Conservation (phyloP, 2,797 vertebrate species). For the Octomys mimax region DNA sequence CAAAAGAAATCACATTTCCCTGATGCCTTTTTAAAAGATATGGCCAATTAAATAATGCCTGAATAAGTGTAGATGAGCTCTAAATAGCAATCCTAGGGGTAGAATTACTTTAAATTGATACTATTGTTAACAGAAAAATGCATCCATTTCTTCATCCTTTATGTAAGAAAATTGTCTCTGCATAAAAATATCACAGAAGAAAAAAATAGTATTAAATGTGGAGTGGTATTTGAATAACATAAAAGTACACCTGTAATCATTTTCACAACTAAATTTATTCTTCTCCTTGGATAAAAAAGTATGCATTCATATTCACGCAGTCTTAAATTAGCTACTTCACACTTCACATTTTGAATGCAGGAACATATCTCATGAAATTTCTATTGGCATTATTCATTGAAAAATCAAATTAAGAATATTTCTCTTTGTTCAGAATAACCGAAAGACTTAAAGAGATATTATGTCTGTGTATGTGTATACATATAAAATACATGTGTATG, state of each 20-base stretch:
- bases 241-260: conserved; percentile 63
- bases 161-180: conserved; percentile 65
- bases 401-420: conserved; percentile 69
- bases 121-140: conserved; percentile 58
- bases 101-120: conserved; percentile 66
- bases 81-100: not conserved
- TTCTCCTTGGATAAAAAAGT: conserved; percentile 70
- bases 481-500: not conserved
- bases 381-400: conserved; percentile 70
- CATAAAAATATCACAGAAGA: conserved; percentile 60
- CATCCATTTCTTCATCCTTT: conserved; percentile 50
- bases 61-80: conserved; percentile 69
- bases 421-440: conserved; percentile 64
- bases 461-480: not conserved
- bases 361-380: conserved; percentile 73
- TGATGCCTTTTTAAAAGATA: conserved; percentile 34
- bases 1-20: conserved; percentile 32
- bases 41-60: conserved; percentile 57
- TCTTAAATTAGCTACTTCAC: conserved; percentile 79
- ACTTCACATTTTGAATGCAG: conserved; percentile 75
- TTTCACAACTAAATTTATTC: conserved; percentile 74
- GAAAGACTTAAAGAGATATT: conserved; percentile 48
- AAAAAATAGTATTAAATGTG: conserved; percentile 63
- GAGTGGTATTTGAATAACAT: conserved; percentile 67
- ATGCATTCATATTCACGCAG: conserved; percentile 75